A percentile compares a stretch with the other conserved stretches of the same genome.
Evolutionary conservation across 2,888 invertebrate species (phyloP).

Genomic region (Tipula lateralis): DNA sequence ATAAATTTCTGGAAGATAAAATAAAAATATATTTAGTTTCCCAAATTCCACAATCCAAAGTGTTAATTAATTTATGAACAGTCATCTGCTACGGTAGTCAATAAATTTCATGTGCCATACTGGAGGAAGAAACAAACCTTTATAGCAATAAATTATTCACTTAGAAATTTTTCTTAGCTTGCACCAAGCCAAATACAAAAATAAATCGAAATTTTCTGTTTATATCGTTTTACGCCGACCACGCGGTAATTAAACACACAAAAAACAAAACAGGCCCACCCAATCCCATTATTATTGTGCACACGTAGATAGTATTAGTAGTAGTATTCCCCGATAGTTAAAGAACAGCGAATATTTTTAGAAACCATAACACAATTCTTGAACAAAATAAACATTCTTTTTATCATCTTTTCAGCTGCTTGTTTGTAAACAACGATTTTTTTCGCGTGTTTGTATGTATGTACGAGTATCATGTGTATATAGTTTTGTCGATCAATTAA

Average conservation of each 20-base stretch:
- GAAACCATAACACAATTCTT: not conserved
- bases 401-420: not conserved
- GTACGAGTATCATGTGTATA: not conserved
- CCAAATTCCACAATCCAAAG: too few species aligned
- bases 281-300: not conserved
- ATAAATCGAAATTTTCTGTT: not conserved
- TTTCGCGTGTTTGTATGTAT: not conserved
- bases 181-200: too few species aligned
- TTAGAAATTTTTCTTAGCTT: too few species aligned
- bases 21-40: not conserved
- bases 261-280: not conserved
- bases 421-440: not conserved
- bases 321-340: not conserved
- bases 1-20: not conserved
- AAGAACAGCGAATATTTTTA: not conserved
- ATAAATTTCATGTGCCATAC: too few species aligned
- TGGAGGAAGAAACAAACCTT: too few species aligned
- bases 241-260: not conserved
- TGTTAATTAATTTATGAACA: too few species aligned
- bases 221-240: not conserved
- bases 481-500: not conserved
- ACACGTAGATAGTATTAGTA: not conserved
- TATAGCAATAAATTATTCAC: too few species aligned
- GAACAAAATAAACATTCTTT: not conserved
- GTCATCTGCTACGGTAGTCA: too few species aligned